Conservation (phyloP, 2,888 invertebrate species). For the Microctonus brassicae region DNA sequence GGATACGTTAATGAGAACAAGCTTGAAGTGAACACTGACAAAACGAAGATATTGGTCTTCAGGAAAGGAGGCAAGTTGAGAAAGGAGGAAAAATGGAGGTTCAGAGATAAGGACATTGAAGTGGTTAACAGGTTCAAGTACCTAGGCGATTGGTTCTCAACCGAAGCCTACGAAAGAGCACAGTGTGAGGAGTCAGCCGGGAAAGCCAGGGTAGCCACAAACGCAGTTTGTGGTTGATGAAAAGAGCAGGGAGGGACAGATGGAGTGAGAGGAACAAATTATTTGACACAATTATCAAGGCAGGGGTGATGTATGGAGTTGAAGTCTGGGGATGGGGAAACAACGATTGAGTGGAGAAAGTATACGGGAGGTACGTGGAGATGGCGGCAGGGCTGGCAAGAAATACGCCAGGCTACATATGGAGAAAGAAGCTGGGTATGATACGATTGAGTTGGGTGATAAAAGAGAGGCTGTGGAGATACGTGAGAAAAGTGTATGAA, state of each 20-base stretch:
- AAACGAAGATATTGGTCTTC: neutral
- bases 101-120: too few relatives aligned
- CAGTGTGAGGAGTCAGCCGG: too few relatives aligned
- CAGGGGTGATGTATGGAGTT: constrained; percentile 12
- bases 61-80: too few relatives aligned
- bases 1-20: neutral
- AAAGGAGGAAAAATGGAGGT: neutral
- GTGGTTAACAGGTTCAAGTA: too few relatives aligned
- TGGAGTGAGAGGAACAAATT: neutral
- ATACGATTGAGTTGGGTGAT: neutral
- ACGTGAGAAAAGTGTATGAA: neutral
- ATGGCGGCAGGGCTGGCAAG: neutral
- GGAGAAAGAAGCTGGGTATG: neutral
- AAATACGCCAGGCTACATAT: too few relatives aligned
- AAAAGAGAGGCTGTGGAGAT: neutral
- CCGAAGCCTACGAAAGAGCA: too few relatives aligned
- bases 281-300: too few relatives aligned
- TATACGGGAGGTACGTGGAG: constrained; percentile 1
- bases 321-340: constrained; percentile 38
- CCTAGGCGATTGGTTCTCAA: too few relatives aligned
- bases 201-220: neutral
- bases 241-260: constrained; percentile 21
- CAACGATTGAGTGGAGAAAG: neutral
- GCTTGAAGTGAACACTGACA: too few relatives aligned
- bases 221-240: neutral